Conservation (phyloP, 2,888 invertebrate species). For the Callyntrura guangdongensis region DNA sequence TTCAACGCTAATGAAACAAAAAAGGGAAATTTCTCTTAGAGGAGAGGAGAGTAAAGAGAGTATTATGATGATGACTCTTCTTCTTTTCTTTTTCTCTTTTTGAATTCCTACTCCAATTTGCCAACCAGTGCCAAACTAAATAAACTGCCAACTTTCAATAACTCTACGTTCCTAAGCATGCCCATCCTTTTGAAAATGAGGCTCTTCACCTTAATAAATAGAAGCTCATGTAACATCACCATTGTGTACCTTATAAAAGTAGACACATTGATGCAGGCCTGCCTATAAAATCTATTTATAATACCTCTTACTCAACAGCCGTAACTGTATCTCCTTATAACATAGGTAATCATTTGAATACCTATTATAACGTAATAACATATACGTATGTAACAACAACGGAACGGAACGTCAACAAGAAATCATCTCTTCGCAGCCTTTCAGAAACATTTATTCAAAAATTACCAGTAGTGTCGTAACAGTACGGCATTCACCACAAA, state of each 20-base stretch:
- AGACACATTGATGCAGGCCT: too few relatives aligned
- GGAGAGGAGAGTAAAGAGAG: background rate
- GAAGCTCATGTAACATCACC: background rate
- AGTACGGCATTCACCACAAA: constrained; percentile 13
- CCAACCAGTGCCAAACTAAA: constrained; percentile 63
- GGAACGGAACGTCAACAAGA: background rate
- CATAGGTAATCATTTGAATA: too few relatives aligned
- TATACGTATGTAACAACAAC: background rate
- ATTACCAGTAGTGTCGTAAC: background rate
- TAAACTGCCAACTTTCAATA: constrained; percentile 67
- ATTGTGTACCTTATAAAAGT: background rate
- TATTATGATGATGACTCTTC: background rate
- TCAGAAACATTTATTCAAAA: background rate
- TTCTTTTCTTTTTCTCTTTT: background rate
- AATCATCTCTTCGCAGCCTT: background rate
- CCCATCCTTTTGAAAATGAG: constrained; percentile 29
- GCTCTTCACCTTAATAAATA: background rate
- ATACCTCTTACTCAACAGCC: background rate
- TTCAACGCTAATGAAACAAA: constrained; percentile 18
- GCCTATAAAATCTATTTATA: constrained; percentile 7
- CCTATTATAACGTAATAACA: background rate
- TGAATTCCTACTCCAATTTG: constrained; percentile 15
- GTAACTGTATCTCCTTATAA: background rate
- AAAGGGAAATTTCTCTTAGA: background rate
- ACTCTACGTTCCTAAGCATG: background rate